Conservation (phyloP, 2,888 invertebrate species). For the Hyposoter dolosus region DNA sequence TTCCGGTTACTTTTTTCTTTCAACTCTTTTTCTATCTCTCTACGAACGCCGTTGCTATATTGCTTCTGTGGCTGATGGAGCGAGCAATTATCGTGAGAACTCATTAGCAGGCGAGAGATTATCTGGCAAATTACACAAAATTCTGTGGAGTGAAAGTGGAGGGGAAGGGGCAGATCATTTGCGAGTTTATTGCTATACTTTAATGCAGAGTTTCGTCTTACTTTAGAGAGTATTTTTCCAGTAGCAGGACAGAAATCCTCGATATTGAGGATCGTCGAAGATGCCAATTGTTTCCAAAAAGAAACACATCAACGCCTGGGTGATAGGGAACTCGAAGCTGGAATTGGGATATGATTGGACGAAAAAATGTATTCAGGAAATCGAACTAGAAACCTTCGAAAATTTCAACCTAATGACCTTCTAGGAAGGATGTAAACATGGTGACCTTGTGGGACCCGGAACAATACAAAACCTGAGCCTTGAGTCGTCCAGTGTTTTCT, state of each 20-base stretch:
- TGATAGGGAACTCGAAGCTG: no score
- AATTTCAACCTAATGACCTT: not conserved
- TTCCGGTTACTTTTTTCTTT: conserved; percentile 37
- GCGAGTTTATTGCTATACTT: conserved; percentile 57
- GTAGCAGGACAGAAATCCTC: not conserved
- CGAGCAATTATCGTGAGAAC: conserved; percentile 66
- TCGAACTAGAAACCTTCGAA: not conserved
- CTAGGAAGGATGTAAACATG: not conserved
- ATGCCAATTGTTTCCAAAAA: not conserved
- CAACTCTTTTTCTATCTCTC: not conserved
- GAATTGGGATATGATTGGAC: not conserved
- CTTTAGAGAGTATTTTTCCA: not conserved
- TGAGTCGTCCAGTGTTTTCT: conserved; percentile 20
- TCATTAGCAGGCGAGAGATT: conserved; percentile 67
- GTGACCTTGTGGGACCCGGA: conserved; percentile 16
- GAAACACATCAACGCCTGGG: not conserved
- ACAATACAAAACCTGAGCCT: not conserved
- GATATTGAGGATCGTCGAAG: not conserved
- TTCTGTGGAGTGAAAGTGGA: conserved; percentile 7
- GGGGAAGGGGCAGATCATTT: conserved; percentile 14
- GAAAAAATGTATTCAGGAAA: not conserved
- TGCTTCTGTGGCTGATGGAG: conserved; percentile 41
- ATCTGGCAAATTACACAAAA: conserved; percentile 62
- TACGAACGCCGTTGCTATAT: not conserved
- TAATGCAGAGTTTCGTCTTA: conserved; percentile 46